These are phyloP conservation scores for Struthio camelus DNA, from an alignment of 2,113 vertebrate genomes.

Conservation along the genomic window DNA sequence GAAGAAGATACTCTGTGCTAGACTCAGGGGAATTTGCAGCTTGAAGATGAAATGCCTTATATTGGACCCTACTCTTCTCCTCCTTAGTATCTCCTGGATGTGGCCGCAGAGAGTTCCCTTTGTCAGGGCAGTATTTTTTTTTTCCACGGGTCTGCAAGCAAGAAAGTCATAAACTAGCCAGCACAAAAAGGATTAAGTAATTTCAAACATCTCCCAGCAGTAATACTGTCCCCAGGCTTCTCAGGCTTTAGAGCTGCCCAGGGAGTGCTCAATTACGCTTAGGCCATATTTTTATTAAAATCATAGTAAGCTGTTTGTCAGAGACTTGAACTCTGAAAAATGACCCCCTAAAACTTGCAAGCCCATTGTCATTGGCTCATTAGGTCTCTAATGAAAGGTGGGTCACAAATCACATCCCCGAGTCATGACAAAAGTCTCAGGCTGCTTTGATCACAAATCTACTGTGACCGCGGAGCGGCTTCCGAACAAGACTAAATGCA, in stretches of 20 bases:
- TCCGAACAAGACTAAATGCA: not conserved
- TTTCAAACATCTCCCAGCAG: not conserved
- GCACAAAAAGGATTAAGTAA: not conserved
- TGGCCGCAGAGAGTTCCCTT: not conserved
- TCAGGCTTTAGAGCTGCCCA: conserved; percentile 13
- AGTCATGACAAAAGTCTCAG: not conserved
- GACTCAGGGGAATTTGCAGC: not conserved
- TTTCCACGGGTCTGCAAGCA: not conserved
- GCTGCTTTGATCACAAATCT: not conserved
- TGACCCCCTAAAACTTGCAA: not conserved
- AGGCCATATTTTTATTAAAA: conserved; percentile 39
- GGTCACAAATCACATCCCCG: not conserved
- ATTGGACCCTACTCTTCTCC: not conserved
- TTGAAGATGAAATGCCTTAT: not conserved
- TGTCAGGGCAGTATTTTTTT: conserved; percentile 23
- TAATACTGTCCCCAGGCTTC: conserved; percentile 6
- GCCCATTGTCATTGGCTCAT: conserved; percentile 1
- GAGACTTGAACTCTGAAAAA: conserved; percentile 44
- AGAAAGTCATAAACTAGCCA: not conserved
- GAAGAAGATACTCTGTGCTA: not conserved
- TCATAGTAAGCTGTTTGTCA: not conserved
- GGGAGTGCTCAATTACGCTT: conserved; percentile 43
- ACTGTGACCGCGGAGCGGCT: not conserved
- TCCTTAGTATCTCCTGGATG: not conserved
- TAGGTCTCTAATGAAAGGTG: conserved; percentile 2